Percentiles rank a stretch among this genome's conserved stretches.
These are phyloP conservation scores for Elymnias hypermnestra DNA, from an alignment of 1,140 invertebrate genomes.

Conservation along the genomic window DNA sequence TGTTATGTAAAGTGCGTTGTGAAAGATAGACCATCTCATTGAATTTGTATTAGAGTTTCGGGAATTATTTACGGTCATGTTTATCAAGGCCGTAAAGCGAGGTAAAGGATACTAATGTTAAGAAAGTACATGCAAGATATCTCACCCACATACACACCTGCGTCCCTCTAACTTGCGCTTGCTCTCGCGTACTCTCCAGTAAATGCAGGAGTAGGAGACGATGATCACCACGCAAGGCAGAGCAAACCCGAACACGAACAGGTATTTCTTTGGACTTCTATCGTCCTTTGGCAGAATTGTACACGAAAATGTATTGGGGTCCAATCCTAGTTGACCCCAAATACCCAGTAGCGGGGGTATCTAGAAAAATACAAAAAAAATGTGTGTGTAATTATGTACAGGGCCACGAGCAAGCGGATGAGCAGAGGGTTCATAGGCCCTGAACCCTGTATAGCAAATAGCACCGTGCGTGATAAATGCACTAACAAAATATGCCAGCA, in stretches of 20 bases:
- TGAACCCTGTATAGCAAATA: no score
- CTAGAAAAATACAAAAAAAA: conserved; percentile 50
- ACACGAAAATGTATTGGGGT: conserved; percentile 88
- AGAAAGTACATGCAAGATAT: conserved; percentile 24
- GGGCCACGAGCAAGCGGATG: no score
- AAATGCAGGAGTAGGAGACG: conserved; percentile 90
- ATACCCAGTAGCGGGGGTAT: conserved; percentile 86
- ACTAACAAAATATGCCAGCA: no score
- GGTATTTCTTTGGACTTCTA: conserved; percentile 88
- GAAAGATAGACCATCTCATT: no score
- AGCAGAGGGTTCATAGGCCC: no score
- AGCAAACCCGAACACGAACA: conserved; percentile 89
- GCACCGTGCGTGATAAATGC: no score
- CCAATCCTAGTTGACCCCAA: conserved; percentile 89
- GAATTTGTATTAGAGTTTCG: no score
- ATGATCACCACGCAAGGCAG: conserved; percentile 89
- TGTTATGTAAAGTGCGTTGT: no score
- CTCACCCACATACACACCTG: conserved; percentile 76
- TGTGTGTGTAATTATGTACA: not conserved
- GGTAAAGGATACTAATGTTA: no score
- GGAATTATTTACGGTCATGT: no score
- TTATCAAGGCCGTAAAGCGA: no score
- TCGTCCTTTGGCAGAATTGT: conserved; percentile 87
- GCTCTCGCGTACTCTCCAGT: conserved; percentile 85
- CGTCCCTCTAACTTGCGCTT: conserved; percentile 82